Base-by-base conservation (phyloP, 2,797 vertebrate genomes). In the Sebastes oblongus region DNA sequence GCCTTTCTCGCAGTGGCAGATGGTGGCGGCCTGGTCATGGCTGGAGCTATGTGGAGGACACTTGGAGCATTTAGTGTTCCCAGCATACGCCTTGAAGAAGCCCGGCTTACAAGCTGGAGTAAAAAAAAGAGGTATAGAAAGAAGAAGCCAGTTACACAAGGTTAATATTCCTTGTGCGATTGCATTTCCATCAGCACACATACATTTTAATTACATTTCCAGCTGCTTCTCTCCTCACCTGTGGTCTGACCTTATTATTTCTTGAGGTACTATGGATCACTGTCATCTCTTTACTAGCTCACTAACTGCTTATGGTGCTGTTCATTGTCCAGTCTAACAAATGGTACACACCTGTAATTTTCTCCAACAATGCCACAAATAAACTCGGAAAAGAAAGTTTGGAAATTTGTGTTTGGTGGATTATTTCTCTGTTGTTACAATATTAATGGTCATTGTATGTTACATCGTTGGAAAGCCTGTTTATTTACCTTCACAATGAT, bases 41-140 rank as follows among this genome's bases (percentile, higher is more conserved):
- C 98, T 98, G 88, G 96, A 95, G 87, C 98, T 99, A 78, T 97
- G 98, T 27, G 96, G 97, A 84, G 98, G 98, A 88, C 98, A 99
- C 89, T 98, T 98, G 89, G 97, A 97, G 89, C 98, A 99, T 92
- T 98, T 98, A 62, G 96, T 97, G 89, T 98, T 98, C 52, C 98
- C 98, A 72, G 98, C 96, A 92, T 97, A 97, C 0, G 98, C 96
- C 94, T 99, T 99, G 94, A 99, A 99, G 95, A 97, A 99, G 79
- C 98, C 97, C 66, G 97, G 95, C 80, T 95, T 96, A 91, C 98
- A 99, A 78, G 98, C 98, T 99, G 95, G 11, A 67, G 78, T 81
- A 32, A 68, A 34, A 27, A 27, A 50, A 74, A 69, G 42, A 79
- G 13, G 29, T 14, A 36, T 24, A 75, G 46, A 13, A 78, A 56